Conservation (phyloP, 2,888 invertebrate genomes). For the Aphodius granarius region DNA sequence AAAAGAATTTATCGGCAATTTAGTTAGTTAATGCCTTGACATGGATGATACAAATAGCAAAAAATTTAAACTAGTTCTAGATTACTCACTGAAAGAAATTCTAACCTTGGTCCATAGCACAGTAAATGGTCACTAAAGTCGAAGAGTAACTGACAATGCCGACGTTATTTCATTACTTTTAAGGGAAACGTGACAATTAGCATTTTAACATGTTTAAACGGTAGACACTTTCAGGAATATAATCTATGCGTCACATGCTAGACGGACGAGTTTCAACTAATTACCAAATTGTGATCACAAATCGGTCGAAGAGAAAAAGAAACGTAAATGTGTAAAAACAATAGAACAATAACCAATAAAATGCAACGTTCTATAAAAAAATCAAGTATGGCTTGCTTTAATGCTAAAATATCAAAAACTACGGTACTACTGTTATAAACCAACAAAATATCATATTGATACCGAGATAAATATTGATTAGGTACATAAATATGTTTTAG, state of each 20-base stretch:
- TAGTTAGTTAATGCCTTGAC: background rate
- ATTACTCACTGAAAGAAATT: background rate
- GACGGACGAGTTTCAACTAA: background rate
- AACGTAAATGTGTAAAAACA: background rate
- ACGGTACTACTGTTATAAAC: no score
- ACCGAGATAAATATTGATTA: no score
- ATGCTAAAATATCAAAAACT: no score
- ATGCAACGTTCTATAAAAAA: background rate
- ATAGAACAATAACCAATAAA: background rate
- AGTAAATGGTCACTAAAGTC: background rate
- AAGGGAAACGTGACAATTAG: background rate
- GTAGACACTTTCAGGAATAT: background rate
- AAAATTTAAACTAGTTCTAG: background rate
- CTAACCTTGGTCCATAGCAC: background rate
- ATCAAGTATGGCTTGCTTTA: background rate
- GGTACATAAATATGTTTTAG: no score
- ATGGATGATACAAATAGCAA: background rate
- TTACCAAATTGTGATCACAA: background rate
- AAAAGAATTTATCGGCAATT: no score
- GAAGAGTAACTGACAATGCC: background rate
- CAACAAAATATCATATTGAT: no score
- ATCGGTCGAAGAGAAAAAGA: background rate
- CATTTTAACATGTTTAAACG: background rate
- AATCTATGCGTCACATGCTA: background rate
- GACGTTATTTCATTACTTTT: background rate